Conservation (phyloP, 2,888 invertebrate genomes). For the Exocentrus adspersus region DNA sequence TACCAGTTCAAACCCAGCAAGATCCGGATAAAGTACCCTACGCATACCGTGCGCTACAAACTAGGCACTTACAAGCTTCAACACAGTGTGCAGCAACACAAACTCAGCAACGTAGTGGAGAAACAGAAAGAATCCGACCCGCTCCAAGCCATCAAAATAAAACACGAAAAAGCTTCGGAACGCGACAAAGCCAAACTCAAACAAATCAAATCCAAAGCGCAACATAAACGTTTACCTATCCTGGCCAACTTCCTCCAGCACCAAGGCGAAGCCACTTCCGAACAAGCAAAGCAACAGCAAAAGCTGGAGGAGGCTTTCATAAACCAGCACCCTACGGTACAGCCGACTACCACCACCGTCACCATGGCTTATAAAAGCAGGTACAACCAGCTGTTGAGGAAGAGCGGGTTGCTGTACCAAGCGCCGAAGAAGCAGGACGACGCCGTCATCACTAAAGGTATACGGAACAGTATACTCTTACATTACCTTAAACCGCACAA, state of each 20-base stretch:
- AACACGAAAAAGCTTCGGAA: background rate
- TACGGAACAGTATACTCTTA: too few species aligned
- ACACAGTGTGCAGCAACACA: background rate
- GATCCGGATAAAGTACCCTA: slow-evolving; percentile 32
- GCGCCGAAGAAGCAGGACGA: background rate
- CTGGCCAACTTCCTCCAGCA: background rate
- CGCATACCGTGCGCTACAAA: slow-evolving; percentile 35
- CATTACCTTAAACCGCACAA: too few species aligned
- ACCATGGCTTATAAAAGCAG: slow-evolving; percentile 38
- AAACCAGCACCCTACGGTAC: slow-evolving; percentile 30
- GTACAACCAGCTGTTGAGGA: slow-evolving; percentile 25
- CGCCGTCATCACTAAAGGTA: too few species aligned
- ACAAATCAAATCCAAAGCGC: background rate
- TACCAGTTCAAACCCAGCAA: slow-evolving; percentile 17
- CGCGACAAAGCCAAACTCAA: background rate
- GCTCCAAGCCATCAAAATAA: background rate
- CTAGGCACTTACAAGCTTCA: slow-evolving; percentile 27
- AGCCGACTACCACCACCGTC: slow-evolving; percentile 28
- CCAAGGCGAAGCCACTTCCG: background rate
- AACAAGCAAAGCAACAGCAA: background rate
- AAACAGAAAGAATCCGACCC: background rate
- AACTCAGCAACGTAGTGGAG: background rate
- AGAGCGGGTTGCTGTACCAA: background rate
- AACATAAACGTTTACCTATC: background rate
- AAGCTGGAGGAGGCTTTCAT: slow-evolving; percentile 11